Evolutionary conservation across 2,113 vertebrate species (phyloP).

Genomic region (Pao palembangensis): DNA sequence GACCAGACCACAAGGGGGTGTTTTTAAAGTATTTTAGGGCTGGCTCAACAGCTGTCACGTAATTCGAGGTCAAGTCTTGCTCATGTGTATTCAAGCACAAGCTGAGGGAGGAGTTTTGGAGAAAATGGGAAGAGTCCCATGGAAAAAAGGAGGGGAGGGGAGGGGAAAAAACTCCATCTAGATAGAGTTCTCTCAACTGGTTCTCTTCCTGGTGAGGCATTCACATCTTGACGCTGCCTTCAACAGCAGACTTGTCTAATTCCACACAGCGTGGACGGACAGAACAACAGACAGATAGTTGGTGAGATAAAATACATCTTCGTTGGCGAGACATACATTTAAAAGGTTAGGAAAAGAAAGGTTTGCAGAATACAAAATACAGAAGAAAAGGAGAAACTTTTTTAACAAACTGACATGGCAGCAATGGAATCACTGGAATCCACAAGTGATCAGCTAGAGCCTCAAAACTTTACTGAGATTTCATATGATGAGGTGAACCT

Average conservation of each 20-base stretch:
- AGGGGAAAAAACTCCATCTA: constrained; percentile 48
- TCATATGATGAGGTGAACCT: constrained; percentile 76
- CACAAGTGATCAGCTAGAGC: constrained; percentile 53
- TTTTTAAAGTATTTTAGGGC: constrained; percentile 17
- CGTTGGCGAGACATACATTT: not conserved
- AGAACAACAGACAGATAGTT: constrained; percentile 32
- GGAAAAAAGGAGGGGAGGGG: constrained; percentile 49
- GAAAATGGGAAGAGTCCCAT: constrained; percentile 41
- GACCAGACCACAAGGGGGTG: constrained; percentile 36
- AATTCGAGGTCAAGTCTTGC: constrained; percentile 35
- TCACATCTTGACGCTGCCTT: constrained; percentile 59
- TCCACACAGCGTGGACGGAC: constrained; percentile 22
- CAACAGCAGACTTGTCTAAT: constrained; percentile 20
- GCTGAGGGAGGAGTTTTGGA: constrained; percentile 47
- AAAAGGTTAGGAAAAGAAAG: constrained; percentile 29
- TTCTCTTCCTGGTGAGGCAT: constrained; percentile 70
- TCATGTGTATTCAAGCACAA: constrained; percentile 24
- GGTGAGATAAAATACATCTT: too few relatives aligned
- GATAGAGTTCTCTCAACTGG: constrained; percentile 63
- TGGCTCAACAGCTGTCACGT: constrained; percentile 23
- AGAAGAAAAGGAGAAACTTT: too few relatives aligned
- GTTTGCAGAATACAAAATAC: constrained; percentile 6
- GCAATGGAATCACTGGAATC: constrained; percentile 68
- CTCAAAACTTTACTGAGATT: constrained; percentile 68
- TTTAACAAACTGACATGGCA: constrained; percentile 52